Evolutionary conservation across 2,797 vertebrate genomes (phyloP).

Genomic region (Spea hammondii): DNA sequence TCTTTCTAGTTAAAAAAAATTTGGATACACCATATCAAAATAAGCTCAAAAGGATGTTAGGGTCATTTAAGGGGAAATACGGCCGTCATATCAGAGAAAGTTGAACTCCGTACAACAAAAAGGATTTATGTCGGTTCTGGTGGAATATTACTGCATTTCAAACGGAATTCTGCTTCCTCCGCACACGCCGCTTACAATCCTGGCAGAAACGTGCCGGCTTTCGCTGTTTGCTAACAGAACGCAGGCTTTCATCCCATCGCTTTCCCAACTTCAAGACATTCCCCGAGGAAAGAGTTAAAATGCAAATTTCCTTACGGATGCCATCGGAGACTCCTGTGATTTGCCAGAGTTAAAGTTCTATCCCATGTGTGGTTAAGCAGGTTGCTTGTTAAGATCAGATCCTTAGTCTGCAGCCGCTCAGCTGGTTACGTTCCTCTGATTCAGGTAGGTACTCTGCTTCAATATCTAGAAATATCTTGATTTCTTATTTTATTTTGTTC

Average conservation of each 20-base stretch:
- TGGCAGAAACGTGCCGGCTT: slow-evolving; percentile 15
- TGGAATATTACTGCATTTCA: slow-evolving; percentile 44
- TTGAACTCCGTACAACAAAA: slow-evolving; percentile 29
- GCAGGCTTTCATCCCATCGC: slow-evolving; percentile 57
- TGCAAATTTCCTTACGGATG: slow-evolving; percentile 64
- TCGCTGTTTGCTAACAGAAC: slow-evolving; percentile 44
- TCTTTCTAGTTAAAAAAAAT: slow-evolving; percentile 32
- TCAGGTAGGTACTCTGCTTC: slow-evolving; percentile 66
- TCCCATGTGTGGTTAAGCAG: slow-evolving; percentile 60
- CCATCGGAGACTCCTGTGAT: slow-evolving; percentile 58
- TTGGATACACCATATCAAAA: slow-evolving; percentile 21
- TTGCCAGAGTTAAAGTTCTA: slow-evolving; percentile 63
- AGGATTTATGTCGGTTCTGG: slow-evolving; percentile 32
- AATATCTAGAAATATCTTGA: background rate
- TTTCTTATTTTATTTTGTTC: too few relatives aligned
- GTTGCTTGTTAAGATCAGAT: slow-evolving; percentile 66
- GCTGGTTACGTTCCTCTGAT: slow-evolving; percentile 60
- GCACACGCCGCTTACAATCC: background rate
- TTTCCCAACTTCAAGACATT: slow-evolving; percentile 59
- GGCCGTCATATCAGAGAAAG: slow-evolving; percentile 19
- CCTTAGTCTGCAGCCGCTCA: slow-evolving; percentile 55
- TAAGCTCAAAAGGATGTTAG: slow-evolving; percentile 18
- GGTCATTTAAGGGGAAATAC: slow-evolving; percentile 43
- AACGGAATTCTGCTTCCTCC: slow-evolving; percentile 20
- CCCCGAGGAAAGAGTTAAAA: slow-evolving; percentile 63